phyloP scores from a whole-genome alignment of 2,888 invertebrate genomes.

The Tipula vernalis region DNA sequence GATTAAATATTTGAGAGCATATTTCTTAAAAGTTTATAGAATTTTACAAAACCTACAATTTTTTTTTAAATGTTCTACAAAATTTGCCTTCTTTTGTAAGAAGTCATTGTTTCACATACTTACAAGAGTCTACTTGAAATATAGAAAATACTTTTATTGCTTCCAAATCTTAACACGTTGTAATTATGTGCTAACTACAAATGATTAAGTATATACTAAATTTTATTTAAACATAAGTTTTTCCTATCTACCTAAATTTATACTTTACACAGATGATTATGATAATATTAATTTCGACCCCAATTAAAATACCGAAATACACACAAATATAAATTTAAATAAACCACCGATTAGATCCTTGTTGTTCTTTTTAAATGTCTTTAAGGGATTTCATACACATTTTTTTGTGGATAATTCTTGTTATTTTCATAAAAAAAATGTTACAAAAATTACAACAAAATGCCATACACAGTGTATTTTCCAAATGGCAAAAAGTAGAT shows the following conservation, averaged over 20 bases:
- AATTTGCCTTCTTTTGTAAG: not conserved
- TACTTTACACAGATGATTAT: not conserved
- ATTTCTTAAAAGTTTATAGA: not conserved
- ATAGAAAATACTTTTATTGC: not conserved
- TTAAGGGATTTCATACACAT: not conserved
- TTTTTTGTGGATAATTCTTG: not conserved
- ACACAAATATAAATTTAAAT: not conserved
- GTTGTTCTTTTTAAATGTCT: not conserved
- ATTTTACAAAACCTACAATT: not conserved
- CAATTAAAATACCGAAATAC: not conserved
- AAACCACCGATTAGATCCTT: not conserved
- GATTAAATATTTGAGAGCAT: not conserved
- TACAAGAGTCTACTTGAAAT: too few species aligned
- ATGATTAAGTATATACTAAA: not conserved
- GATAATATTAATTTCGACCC: not conserved
- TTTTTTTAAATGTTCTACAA: not conserved
- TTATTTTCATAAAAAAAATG: not conserved
- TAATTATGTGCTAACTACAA: not conserved
- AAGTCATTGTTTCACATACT: not conserved
- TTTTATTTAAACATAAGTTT: not conserved
- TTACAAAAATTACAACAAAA: not conserved
- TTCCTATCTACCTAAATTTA: not conserved
- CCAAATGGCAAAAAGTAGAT: not conserved
- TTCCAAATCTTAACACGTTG: not conserved
- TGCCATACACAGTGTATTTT: not conserved